phyloP scores from a whole-genome alignment of 2,888 invertebrate genomes.

The Coenonympha glycerion region DNA sequence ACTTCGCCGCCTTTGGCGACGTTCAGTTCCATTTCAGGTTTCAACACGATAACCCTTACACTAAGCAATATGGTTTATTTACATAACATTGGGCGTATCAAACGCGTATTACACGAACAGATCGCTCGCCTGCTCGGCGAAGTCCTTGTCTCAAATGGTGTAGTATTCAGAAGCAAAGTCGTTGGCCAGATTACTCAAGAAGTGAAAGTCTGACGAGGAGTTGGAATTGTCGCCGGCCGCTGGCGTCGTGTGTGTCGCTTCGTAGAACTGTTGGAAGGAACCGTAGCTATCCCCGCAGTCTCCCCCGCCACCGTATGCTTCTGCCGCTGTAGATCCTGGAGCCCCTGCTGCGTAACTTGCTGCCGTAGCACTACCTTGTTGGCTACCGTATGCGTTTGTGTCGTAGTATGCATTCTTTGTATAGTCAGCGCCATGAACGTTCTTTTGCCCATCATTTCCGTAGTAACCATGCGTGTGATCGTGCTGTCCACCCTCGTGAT shows the following conservation, averaged over 20 bases:
- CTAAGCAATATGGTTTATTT: slow-evolving; percentile 26
- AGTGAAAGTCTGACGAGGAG: slow-evolving; percentile 95
- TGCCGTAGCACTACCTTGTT: slow-evolving; percentile 46
- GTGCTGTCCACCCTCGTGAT: slow-evolving; percentile 63
- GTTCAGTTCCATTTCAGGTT: slow-evolving; percentile 38
- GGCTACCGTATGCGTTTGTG: slow-evolving; percentile 47
- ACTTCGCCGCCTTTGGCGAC: slow-evolving; percentile 52
- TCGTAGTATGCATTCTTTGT: slow-evolving; percentile 71
- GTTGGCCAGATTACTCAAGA: slow-evolving; percentile 92
- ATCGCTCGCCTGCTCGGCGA: slow-evolving; percentile 72
- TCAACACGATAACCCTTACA: slow-evolving; percentile 41
- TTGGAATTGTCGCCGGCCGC: slow-evolving; percentile 86
- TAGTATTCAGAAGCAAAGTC: slow-evolving; percentile 96
- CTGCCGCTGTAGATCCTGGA: slow-evolving; percentile 51
- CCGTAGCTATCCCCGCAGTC: slow-evolving; percentile 81
- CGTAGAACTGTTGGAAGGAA: slow-evolving; percentile 83
- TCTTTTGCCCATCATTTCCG: slow-evolving; percentile 66
- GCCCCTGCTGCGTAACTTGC: slow-evolving; percentile 40
- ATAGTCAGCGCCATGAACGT: slow-evolving; percentile 68
- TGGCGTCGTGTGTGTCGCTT: slow-evolving; percentile 70
- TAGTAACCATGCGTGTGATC: slow-evolving; percentile 66
- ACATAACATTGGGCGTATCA: slow-evolving; percentile 25
- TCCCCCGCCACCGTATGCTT: slow-evolving; percentile 52
- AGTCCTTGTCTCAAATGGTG: slow-evolving; percentile 77
- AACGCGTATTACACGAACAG: slow-evolving; percentile 61